These are phyloP conservation scores for Drosophila yakuba DNA, from an alignment of 1,140 invertebrate species.

Conservation along the genomic window DNA sequence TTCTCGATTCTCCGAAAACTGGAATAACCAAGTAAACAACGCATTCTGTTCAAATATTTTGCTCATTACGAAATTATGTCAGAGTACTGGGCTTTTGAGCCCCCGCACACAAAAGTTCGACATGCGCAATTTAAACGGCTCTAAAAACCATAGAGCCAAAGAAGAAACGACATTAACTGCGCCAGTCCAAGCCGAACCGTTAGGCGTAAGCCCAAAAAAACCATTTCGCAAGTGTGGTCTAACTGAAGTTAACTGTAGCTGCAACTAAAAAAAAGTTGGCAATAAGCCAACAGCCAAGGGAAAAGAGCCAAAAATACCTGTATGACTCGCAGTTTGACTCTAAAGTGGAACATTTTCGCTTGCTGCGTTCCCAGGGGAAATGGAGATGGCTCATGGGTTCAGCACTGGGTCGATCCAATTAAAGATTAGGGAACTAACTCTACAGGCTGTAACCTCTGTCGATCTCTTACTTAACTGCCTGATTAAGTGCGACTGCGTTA, in stretches of 20 bases:
- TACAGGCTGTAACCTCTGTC: background rate
- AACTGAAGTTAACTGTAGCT: conserved; percentile 54
- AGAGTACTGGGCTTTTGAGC: conserved; percentile 12
- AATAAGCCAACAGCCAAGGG: conserved; percentile 41
- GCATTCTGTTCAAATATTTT: conserved; percentile 34
- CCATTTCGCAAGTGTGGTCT: conserved; percentile 51
- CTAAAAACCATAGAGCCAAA: conserved; percentile 38
- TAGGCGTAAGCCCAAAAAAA: conserved; percentile 45
- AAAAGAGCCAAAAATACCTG: conserved; percentile 39
- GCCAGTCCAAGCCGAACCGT: conserved; percentile 53
- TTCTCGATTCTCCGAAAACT: conserved; percentile 22
- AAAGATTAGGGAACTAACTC: conserved; percentile 4
- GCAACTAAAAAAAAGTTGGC: conserved; percentile 21
- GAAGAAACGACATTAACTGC: conserved; percentile 59
- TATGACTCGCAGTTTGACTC: conserved; percentile 12
- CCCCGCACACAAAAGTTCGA: conserved; percentile 26
- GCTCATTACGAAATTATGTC: conserved; percentile 53
- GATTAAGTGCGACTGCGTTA: background rate
- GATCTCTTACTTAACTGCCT: conserved; percentile 3
- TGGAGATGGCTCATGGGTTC: conserved; percentile 5
- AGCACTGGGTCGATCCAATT: conserved; percentile 22
- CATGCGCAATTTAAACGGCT: conserved; percentile 50
- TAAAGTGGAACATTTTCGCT: conserved; percentile 26
- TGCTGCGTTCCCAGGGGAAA: conserved; percentile 29
- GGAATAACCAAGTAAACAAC: conserved; percentile 49